These are phyloP conservation scores for Stenurella melanura DNA, from an alignment of 2,888 invertebrate species.

Conservation along the genomic window DNA sequence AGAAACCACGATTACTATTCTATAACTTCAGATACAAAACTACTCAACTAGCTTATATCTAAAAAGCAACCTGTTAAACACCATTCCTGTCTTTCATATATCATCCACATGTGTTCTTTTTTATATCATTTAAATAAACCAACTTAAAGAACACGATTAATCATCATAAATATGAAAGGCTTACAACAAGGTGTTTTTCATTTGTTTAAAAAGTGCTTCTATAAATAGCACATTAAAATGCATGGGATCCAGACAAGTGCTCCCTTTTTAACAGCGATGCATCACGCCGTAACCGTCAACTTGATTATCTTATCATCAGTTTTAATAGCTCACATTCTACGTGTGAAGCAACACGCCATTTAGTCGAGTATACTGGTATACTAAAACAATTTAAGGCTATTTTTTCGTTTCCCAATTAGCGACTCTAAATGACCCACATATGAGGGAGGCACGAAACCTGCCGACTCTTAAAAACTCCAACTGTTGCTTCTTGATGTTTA, in stretches of 20 bases:
- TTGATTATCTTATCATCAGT: constrained; percentile 36
- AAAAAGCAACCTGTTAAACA: not conserved
- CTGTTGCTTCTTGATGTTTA: constrained; percentile 60
- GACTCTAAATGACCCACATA: constrained; percentile 53
- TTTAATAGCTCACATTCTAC: constrained; percentile 27
- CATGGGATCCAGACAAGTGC: constrained; percentile 39
- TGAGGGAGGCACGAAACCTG: constrained; percentile 14
- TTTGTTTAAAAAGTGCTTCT: constrained; percentile 42
- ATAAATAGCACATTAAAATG: constrained; percentile 44
- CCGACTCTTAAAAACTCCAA: constrained; percentile 47
- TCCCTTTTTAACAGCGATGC: constrained; percentile 34
- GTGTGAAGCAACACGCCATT: constrained; percentile 31
- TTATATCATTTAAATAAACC: constrained; percentile 33
- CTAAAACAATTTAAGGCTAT: constrained; percentile 39
- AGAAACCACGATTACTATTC: no score
- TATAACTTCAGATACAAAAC: no score
- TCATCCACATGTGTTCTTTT: constrained; percentile 40
- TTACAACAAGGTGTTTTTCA: constrained; percentile 42
- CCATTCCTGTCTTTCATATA: not conserved
- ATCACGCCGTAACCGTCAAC: constrained; percentile 17
- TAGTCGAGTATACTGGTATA: constrained; percentile 47
- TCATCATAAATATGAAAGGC: constrained; percentile 40
- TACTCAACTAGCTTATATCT: no score
- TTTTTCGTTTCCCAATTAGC: constrained; percentile 49
- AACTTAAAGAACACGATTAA: constrained; percentile 39